phyloP scores from a whole-genome alignment of 2,113 vertebrate genomes.

The Cnemophilus loriae region DNA sequence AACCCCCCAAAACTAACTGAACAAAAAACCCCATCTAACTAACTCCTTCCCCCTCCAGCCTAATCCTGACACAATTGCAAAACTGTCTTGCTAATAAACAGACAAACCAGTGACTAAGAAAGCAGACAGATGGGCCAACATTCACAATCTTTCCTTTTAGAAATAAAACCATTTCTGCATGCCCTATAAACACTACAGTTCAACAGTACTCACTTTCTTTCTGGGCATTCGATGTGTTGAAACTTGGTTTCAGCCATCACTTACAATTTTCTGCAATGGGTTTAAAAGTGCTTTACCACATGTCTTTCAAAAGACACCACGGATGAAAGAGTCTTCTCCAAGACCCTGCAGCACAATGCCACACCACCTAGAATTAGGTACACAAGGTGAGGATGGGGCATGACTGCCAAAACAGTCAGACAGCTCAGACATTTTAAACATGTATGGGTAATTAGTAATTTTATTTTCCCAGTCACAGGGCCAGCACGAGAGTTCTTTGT shows the following conservation, averaged over 20 bases:
- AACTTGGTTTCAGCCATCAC: background rate
- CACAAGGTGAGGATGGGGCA: too few relatives aligned
- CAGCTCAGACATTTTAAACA: background rate
- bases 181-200: background rate
- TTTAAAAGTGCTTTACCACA: background rate
- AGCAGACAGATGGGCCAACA: accelerated
- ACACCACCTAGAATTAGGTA: background rate
- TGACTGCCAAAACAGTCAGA: background rate
- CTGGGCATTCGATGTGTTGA: background rate
- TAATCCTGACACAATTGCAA: background rate
- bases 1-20: background rate
- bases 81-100: background rate
- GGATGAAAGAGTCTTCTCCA: background rate
- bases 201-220: background rate
- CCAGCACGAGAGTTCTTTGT: background rate
- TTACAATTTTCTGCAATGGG: background rate
- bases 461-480: background rate
- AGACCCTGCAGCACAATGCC: background rate
- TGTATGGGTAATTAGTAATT: background rate
- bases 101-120: background rate
- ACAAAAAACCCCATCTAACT: accelerated
- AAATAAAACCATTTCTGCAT: background rate
- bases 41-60: accelerated
- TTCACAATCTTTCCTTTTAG: background rate
- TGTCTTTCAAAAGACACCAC: background rate